Conservation (phyloP, 2,888 invertebrate genomes). For the Drosophila anceps region DNA sequence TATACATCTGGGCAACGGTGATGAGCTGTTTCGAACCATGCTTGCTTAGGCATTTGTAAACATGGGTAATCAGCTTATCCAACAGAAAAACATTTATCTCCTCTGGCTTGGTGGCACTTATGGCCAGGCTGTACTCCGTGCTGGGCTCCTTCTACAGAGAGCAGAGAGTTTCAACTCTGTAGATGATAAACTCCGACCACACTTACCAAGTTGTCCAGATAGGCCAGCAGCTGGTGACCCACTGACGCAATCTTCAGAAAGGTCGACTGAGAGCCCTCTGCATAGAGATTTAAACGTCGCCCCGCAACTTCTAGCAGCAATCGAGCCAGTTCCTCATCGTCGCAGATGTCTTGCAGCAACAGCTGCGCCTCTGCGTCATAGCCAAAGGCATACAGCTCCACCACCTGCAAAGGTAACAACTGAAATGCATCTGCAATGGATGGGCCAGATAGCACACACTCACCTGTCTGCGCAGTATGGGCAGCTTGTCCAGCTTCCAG, state of each 20-base stretch:
- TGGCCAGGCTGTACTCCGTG: slow-evolving; percentile 64
- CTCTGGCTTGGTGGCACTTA: slow-evolving; percentile 78
- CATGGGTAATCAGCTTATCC: slow-evolving; percentile 84
- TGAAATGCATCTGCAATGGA: not conserved
- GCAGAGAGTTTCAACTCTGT: slow-evolving; percentile 26
- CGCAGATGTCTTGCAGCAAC: slow-evolving; percentile 89
- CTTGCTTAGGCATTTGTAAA: slow-evolving; percentile 85
- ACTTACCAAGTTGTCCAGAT: slow-evolving; percentile 90
- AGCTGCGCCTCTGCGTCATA: slow-evolving; percentile 88
- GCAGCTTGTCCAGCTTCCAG: slow-evolving; percentile 92
- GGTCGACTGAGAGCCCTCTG: slow-evolving; percentile 87
- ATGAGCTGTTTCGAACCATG: slow-evolving; percentile 84
- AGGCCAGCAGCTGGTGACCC: slow-evolving; percentile 91
- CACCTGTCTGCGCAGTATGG: slow-evolving; percentile 92
- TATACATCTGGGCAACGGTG: slow-evolving; percentile 86
- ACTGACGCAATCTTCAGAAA: slow-evolving; percentile 91
- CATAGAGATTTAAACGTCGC: slow-evolving; percentile 90
- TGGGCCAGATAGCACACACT: slow-evolving; percentile 83
- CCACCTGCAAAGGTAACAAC: slow-evolving; percentile 84
- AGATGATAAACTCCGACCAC: slow-evolving; percentile 65
- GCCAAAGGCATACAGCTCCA: slow-evolving; percentile 88
- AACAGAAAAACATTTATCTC: slow-evolving; percentile 82
- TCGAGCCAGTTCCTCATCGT: slow-evolving; percentile 89
- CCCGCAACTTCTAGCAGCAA: slow-evolving; percentile 93
- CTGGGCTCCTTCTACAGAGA: slow-evolving; percentile 53